These are phyloP conservation scores for Papilio demoleus DNA, from an alignment of 2,888 invertebrate species.

Conservation along the genomic window DNA sequence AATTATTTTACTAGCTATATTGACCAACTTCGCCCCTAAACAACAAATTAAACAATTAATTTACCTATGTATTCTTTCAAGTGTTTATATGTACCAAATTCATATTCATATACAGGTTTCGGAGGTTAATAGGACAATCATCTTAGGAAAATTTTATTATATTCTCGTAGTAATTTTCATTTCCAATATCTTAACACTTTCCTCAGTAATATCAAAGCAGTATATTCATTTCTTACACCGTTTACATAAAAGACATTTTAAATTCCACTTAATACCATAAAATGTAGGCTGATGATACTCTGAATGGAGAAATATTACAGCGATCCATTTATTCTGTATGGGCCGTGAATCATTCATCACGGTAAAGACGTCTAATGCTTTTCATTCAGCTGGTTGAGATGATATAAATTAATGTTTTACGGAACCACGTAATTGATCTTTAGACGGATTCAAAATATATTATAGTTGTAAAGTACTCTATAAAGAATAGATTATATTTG, in stretches of 20 bases:
- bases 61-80: no score
- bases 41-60: no score
- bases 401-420: neutral
- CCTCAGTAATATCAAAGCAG: no score
- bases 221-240: neutral
- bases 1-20: no score
- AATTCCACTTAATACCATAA: neutral
- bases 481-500: neutral
- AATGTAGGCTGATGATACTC: conserved; percentile 1
- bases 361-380: conserved; percentile 4
- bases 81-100: no score
- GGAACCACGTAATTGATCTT: neutral
- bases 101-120: no score
- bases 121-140: no score
- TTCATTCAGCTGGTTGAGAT: neutral
- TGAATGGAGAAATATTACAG: conserved; percentile 13
- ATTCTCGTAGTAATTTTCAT: no score
- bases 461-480: neutral
- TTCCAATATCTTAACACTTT: no score
- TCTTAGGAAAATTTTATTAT: no score
- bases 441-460: neutral
- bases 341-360: conserved; percentile 15
- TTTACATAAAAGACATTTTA: neutral
- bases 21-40: no score
- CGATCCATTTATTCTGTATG: conserved; percentile 20